Conservation (phyloP, 2,888 invertebrate genomes). For the Sinotaia quadrata region DNA sequence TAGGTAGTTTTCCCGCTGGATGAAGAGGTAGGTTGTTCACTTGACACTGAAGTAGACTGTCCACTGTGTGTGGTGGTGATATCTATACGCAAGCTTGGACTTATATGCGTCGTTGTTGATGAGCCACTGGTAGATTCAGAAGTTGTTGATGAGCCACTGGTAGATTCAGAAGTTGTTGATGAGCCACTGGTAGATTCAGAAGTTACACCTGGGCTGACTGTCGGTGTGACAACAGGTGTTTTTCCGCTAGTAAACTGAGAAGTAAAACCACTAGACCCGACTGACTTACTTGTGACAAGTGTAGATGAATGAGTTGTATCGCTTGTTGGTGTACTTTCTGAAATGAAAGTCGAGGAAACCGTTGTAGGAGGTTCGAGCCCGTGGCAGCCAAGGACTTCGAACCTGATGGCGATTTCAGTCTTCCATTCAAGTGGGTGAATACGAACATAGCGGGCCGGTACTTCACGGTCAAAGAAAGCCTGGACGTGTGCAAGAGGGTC, state of each 20-base stretch:
- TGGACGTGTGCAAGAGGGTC: conserved; percentile 35
- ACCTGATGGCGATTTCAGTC: conserved; percentile 49
- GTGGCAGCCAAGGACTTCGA: conserved; percentile 55
- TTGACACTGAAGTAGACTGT: too few species aligned
- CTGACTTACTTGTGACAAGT: too few species aligned
- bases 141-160: not conserved
- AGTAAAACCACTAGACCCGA: conserved; percentile 5
- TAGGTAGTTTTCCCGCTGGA: not conserved
- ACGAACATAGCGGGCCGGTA: conserved; percentile 51
- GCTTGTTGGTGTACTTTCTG: too few species aligned
- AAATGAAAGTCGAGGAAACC: too few species aligned
- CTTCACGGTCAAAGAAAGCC: conserved; percentile 49
- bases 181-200: not conserved
- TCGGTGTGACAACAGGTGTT: not conserved
- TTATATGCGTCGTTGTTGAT: too few species aligned
- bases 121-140: not conserved
- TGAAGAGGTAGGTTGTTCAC: too few species aligned
- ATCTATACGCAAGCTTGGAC: too few species aligned
- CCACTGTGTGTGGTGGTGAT: too few species aligned
- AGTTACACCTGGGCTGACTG: conserved; percentile 1
- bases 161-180: not conserved
- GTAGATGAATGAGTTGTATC: too few species aligned
- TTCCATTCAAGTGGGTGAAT: conserved; percentile 55
- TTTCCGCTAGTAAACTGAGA: not conserved
- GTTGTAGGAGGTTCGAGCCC: too few species aligned